Evolutionary conservation across 2,797 vertebrate species (phyloP).

Genomic region (Crenuchus spilurus): DNA sequence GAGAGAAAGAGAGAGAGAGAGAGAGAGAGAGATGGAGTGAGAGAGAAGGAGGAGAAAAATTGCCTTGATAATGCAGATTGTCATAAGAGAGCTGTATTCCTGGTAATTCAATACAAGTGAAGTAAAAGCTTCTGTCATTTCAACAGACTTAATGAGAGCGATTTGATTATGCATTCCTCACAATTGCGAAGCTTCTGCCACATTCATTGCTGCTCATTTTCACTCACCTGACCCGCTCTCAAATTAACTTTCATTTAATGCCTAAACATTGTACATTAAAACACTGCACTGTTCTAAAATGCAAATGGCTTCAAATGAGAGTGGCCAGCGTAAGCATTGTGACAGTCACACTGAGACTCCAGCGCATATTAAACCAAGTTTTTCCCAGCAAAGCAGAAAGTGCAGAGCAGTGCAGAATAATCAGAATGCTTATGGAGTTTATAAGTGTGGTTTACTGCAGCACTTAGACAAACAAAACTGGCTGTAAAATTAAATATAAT

Average conservation of each 20-base stretch:
- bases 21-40: slow-evolving; percentile 48
- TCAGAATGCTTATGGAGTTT: slow-evolving; percentile 1
- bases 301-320: slow-evolving; percentile 4
- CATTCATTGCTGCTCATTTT: slow-evolving; percentile 63
- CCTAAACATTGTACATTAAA: slow-evolving; percentile 29
- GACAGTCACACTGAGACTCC: neutral
- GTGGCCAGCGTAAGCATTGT: neutral
- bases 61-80: slow-evolving; percentile 72
- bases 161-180: slow-evolving; percentile 67
- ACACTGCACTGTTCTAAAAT: slow-evolving; percentile 7
- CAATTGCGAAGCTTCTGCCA: slow-evolving; percentile 54
- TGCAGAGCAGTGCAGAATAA: slow-evolving; percentile 5
- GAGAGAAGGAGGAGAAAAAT: slow-evolving; percentile 63
- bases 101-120: slow-evolving; percentile 61
- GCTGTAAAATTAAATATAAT: no score
- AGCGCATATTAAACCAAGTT: neutral
- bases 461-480: no score
- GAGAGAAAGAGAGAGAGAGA: slow-evolving; percentile 27
- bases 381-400: neutral
- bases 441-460: neutral
- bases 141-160: slow-evolving; percentile 68
- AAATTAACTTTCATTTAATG: slow-evolving; percentile 52
- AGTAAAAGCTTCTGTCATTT: slow-evolving; percentile 68
- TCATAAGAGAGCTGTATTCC: slow-evolving; percentile 69
- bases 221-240: slow-evolving; percentile 59